Evolutionary conservation across 1,140 invertebrate genomes (phyloP).

Genomic region (Nasonia giraulti): DNA sequence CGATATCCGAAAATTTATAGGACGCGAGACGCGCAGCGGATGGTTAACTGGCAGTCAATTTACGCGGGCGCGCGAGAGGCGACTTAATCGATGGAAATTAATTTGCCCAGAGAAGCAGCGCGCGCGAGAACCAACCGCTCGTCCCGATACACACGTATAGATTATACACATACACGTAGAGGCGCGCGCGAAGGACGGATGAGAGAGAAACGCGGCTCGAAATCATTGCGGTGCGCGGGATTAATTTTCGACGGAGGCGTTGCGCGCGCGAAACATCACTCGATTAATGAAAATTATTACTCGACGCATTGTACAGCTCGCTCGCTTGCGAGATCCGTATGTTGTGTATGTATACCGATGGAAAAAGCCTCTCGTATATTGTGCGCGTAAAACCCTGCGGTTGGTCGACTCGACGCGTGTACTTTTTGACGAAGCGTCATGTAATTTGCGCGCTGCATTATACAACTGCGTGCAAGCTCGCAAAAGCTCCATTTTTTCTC

Average conservation of each 20-base stretch:
- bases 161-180: background rate
- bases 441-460: no score
- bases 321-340: background rate
- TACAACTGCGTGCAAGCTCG: no score
- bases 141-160: background rate
- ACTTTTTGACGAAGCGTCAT: no score
- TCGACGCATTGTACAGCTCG: background rate
- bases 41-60: conserved; percentile 28
- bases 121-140: no score
- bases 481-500: no score
- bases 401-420: no score
- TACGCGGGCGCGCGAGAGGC: background rate
- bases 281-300: conserved; percentile 71
- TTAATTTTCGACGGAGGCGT: conserved; percentile 30
- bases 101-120: conserved; percentile 10
- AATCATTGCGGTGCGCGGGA: conserved; percentile 18
- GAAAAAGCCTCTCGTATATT: no score
- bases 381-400: no score
- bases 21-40: background rate
- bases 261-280: conserved; percentile 37
- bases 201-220: background rate
- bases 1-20: conserved; percentile 12
- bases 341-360: no score
- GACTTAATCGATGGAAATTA: conserved; percentile 41
- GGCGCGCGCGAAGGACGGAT: background rate